Evolutionary conservation across 2,113 vertebrate species (phyloP), one percentile per base, ranked within the genome.

Genomic region (Melanostigma gelatinosum): DNA sequence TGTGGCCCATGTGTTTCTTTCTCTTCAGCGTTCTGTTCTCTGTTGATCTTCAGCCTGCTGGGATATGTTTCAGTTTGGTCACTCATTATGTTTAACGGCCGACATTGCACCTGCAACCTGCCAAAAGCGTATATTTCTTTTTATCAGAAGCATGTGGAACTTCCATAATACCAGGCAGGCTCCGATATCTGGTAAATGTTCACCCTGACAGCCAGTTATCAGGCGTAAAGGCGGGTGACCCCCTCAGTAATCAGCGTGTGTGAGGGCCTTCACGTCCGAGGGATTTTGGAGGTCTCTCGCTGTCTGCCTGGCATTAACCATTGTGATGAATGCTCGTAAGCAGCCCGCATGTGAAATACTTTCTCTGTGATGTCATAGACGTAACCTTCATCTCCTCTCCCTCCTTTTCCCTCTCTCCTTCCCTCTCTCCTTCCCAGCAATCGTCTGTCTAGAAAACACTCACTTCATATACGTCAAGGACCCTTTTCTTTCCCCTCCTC

Each of bases 381-480:
- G 40, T 80, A 89, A 85, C 87, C 84, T 84, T 89, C 91, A 81
- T 87, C 88, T 79, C 85, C 70, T 85, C 66, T 71, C 48, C 58
- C 66, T 66, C 38, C 13, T 32, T 38, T 58, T 38, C 71, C 55
- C 27, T 83, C 27, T 83, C 54, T 73, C 77, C 80, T 84, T 79
- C 73, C 48, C 40, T 77, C 87, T 70, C 62, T 62, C 74, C 82
- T 89, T 86, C 79, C 42, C 75, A 78, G 57, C 77, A 48, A 82
- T 83, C 65, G 87, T 87, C 91, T 83, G 85, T 86, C 79, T 61
- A 82, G 81, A 89, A 89, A 84, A 86, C 87, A 77, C 75, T 80
- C 79, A 75, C 88, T 91, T 92, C 92, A 83, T 90, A 86, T 81
- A 90, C 76, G 89, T 93, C 93, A 93, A 87, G 85, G 88, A 86